Percentiles rank a stretch among this genome's conserved stretches.
phyloP scores from a whole-genome alignment of 2,888 invertebrate species.

The Papilio protenor region DNA sequence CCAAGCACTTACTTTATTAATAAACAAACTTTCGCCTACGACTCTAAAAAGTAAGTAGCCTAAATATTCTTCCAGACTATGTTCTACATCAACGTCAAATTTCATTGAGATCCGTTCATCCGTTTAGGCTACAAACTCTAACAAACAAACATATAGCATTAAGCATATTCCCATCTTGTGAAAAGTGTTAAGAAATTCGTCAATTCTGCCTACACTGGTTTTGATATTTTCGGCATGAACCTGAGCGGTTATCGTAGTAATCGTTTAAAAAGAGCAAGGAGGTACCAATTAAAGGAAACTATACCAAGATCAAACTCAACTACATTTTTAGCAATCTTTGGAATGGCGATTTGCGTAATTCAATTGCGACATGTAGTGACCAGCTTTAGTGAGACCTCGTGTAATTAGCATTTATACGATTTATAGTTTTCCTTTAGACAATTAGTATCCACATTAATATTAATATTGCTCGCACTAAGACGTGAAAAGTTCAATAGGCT shows the following conservation, averaged over 20 bases:
- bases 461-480: background rate
- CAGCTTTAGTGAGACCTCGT: background rate
- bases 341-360: background rate
- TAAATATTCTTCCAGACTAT: no score
- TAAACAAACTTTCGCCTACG: no score
- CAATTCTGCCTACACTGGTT: no score
- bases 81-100: no score
- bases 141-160: no score
- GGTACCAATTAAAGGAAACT: background rate
- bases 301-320: background rate
- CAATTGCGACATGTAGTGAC: background rate
- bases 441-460: background rate
- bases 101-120: no score
- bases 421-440: background rate
- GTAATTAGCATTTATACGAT: background rate
- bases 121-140: no score
- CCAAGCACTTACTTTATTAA: no score
- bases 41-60: no score
- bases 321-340: background rate
- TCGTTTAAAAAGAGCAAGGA: background rate
- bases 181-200: no score
- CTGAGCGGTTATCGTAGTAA: background rate
- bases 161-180: no score
- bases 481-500: background rate
- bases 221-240: no score